Evolutionary conservation across 53 echinoderm and acorn worm genomes (phyloP), one percentile per base, ranked within the genome.

Genomic region (Hippasteria phrygiana): DNA sequence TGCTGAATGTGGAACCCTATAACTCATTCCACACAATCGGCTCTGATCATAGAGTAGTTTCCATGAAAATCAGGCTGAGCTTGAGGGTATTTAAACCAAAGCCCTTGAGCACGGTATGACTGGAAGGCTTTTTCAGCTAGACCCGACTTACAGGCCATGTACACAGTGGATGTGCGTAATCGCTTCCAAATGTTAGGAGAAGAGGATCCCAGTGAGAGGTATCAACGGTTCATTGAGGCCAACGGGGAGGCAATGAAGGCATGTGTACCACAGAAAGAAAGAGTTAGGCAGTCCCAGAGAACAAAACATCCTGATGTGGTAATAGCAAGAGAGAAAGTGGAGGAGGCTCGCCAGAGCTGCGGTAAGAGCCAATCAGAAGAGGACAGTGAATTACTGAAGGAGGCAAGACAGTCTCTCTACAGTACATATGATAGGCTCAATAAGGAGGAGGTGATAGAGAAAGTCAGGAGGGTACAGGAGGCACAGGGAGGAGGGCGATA

Each of bases 71-170:
- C 36, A 38, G 78, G 13, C 76, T 91, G 45, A 91, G 91, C 34
- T 87, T 91, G 43, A 72, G 85, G 50, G 83, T 71, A 26, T 72
- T n/a, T n/a, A n/a, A n/a, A n/a, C n/a, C n/a, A n/a, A n/a, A n/a
- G n/a, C n/a, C n/a, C n/a, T n/a, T n/a, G n/a, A n/a, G n/a, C 36
- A 13, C 42, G 28, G 38, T 62, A 72, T 72, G 82, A 90, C 90
- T 83, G 90, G 73, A 55, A 90, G 41, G 55, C 64, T 26, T 72
- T 90, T 53, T 51, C 90, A 12, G 59, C 4, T 20, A n/a, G 31
- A 32, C 54, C 83, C 38, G 90, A 83, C 20, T 73, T 72, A 22
- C 90, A 83, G 51, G 4, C 14, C 14, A 43, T 37, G 53, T 83
- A 90, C 55, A 83, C 73, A 2, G 29, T 73, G 55, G 90, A 82